phyloP scores from a whole-genome alignment of 1,140 invertebrate genomes.

The Tetramorium alpestre region DNA sequence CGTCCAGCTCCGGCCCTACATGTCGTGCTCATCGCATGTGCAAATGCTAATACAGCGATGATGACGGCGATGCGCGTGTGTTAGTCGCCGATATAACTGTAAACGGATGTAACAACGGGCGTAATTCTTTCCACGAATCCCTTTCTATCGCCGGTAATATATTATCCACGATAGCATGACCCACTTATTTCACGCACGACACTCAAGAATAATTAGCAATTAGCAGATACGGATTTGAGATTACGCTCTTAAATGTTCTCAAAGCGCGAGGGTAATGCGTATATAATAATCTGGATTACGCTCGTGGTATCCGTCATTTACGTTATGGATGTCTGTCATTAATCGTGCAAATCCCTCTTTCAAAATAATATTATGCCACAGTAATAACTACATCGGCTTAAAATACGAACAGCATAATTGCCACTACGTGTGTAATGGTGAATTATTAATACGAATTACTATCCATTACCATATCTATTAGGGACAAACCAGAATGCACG shows the following conservation, averaged over 20 bases:
- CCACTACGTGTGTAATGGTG: constrained; percentile 33
- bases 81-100: neutral
- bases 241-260: constrained; percentile 27
- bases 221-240: constrained; percentile 19
- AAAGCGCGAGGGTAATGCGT: constrained; percentile 20
- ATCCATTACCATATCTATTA: constrained; percentile 41
- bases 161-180: constrained; percentile 14
- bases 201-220: constrained; percentile 29
- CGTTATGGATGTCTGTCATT: constrained; percentile 53
- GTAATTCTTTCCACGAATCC: constrained; percentile 28
- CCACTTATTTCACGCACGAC: constrained; percentile 17
- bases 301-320: constrained; percentile 42
- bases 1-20: constrained; percentile 57
- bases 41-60: constrained; percentile 61
- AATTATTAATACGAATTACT: constrained; percentile 55
- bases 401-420: constrained; percentile 55
- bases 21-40: constrained; percentile 41
- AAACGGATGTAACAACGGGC: constrained; percentile 33
- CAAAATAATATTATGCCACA: constrained; percentile 55
- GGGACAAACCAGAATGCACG: constrained; percentile 33
- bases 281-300: constrained; percentile 47
- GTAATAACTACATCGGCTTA: constrained; percentile 58
- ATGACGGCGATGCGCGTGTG: constrained; percentile 8
- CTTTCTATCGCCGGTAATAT: constrained; percentile 14
- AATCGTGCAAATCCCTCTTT: constrained; percentile 58